A percentile compares a stretch with the other conserved stretches of the same genome.
phyloP scores from a whole-genome alignment of 2,888 invertebrate genomes.

The Hyles lineata region DNA sequence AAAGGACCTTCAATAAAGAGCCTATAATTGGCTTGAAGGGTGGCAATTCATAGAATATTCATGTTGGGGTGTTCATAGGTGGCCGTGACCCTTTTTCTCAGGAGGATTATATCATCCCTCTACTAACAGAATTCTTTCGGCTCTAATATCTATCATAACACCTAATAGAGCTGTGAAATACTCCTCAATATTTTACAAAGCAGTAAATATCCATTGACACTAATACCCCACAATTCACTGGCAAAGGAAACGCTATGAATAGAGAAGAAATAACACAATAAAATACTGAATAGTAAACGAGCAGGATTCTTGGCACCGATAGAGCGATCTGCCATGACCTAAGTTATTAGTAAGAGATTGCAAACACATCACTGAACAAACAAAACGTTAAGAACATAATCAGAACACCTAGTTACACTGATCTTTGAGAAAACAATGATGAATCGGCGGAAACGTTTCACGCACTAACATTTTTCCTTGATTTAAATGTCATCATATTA shows the following conservation, averaged over 20 bases:
- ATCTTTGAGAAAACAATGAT: background rate
- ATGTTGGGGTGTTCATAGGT: too few relatives aligned
- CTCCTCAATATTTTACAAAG: too few relatives aligned
- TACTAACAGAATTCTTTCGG: too few relatives aligned
- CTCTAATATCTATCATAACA: too few relatives aligned
- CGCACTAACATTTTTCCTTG: background rate
- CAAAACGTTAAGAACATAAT: background rate
- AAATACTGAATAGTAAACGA: background rate
- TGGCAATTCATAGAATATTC: too few relatives aligned
- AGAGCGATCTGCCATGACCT: conserved; percentile 8
- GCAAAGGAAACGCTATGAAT: background rate
- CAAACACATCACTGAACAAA: background rate
- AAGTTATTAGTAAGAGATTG: background rate
- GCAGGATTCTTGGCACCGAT: background rate
- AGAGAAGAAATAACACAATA: background rate
- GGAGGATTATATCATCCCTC: too few relatives aligned
- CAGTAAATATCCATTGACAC: background rate
- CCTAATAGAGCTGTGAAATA: too few relatives aligned
- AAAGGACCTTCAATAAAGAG: too few relatives aligned
- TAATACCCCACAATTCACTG: conserved; percentile 2
- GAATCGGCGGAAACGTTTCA: background rate
- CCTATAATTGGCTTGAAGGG: too few relatives aligned
- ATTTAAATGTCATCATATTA: too few relatives aligned
- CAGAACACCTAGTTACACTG: background rate
- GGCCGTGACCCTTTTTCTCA: too few relatives aligned